Evolutionary conservation across 2,113 vertebrate genomes (phyloP).

Genomic region (Aspidoscelis tigris): DNA sequence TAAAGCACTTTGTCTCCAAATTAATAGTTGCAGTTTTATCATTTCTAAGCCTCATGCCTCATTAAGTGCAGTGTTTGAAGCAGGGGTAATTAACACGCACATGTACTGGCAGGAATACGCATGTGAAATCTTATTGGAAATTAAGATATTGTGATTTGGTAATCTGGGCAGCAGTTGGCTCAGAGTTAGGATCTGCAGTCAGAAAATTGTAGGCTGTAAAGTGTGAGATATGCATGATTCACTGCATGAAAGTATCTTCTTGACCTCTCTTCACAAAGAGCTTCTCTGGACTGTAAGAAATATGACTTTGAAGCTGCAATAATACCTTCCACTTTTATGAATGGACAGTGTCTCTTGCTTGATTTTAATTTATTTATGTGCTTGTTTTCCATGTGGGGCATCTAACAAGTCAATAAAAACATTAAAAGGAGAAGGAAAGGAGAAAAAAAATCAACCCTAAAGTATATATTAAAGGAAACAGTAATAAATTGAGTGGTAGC

Average conservation of each 20-base stretch:
- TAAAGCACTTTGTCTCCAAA: slow-evolving; percentile 66
- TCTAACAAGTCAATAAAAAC: no score
- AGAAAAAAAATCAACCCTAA: no score
- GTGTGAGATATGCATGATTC: background rate
- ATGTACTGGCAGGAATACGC: slow-evolving; percentile 67
- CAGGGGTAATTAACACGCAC: slow-evolving; percentile 60
- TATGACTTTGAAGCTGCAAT: no score
- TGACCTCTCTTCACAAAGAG: background rate
- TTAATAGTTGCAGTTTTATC: slow-evolving; percentile 50
- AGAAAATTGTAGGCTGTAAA: slow-evolving; percentile 35
- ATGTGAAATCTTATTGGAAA: slow-evolving; percentile 62
- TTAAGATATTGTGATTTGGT: slow-evolving; percentile 51
- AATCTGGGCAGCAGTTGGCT: slow-evolving; percentile 39
- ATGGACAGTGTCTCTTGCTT: no score
- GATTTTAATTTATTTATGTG: no score
- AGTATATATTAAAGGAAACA: no score
- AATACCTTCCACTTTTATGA: no score
- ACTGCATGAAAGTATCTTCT: background rate
- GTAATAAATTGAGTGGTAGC: no score
- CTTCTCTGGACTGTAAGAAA: no score
- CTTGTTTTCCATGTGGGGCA: no score
- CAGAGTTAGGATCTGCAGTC: slow-evolving; percentile 22
- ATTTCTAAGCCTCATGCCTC: slow-evolving; percentile 61
- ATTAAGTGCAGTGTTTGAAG: slow-evolving; percentile 64
- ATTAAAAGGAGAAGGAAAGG: no score